Conservation (phyloP, 2,797 vertebrate species). For the Chaetophractus vellerosus region DNA sequence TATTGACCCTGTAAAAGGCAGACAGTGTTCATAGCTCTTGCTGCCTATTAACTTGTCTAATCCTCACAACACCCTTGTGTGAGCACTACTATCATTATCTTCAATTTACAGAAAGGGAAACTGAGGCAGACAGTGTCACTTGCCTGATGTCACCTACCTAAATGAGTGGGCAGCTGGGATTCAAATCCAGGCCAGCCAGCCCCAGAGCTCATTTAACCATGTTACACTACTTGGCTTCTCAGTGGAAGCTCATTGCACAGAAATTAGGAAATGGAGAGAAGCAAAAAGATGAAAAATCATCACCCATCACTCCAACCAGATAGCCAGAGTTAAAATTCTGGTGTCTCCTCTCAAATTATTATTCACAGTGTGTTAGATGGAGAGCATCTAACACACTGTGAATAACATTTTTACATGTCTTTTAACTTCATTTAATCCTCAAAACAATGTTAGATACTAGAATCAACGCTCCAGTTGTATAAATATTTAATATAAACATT, state of each 20-base stretch:
- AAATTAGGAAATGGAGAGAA: neutral
- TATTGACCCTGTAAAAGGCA: too few species aligned
- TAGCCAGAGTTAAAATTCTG: neutral
- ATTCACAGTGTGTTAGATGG: neutral
- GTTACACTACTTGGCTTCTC: neutral
- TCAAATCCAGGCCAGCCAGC: neutral
- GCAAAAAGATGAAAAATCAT: neutral
- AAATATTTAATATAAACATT: too few species aligned
- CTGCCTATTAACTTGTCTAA: neutral
- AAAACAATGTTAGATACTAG: neutral
- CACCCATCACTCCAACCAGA: too few species aligned
- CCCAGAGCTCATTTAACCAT: neutral
- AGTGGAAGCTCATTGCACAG: neutral
- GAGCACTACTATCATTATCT: neutral
- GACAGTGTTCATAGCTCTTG: too few species aligned
- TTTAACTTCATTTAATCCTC: neutral
- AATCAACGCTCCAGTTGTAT: neutral
- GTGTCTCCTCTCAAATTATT: neutral
- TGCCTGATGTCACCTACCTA: neutral
- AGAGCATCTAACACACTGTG: too few species aligned
- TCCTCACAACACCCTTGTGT: neutral
- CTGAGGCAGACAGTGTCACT: neutral
- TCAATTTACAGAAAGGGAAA: neutral
- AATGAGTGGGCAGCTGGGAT: accelerated
- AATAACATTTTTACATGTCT: neutral